Percentiles rank a stretch among this genome's conserved stretches.
These are phyloP conservation scores for Xestia c-nigrum DNA, from an alignment of 2,888 invertebrate genomes.

Conservation along the genomic window DNA sequence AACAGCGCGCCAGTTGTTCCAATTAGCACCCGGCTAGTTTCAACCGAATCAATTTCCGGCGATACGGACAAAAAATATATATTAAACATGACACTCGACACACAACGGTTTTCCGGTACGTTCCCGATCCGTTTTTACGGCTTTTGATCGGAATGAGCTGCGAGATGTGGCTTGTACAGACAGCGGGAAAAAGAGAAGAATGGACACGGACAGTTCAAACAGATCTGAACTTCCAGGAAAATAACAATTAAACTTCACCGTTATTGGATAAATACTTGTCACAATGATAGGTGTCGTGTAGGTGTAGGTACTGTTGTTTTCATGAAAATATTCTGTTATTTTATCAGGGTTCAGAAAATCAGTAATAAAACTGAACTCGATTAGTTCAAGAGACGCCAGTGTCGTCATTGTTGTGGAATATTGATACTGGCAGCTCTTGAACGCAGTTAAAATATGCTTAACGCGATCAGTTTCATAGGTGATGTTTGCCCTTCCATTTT, in stretches of 20 bases:
- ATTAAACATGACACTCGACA: constrained; percentile 61
- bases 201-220: background rate
- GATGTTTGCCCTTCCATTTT: background rate
- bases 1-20: constrained; percentile 62
- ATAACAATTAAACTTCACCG: background rate
- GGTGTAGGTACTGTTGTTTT: too few species aligned
- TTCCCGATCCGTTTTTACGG: constrained; percentile 47
- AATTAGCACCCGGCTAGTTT: constrained; percentile 66
- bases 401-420: background rate
- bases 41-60: constrained; percentile 72
- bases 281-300: background rate
- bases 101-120: constrained; percentile 49
- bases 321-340: background rate
- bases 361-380: background rate
- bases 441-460: background rate
- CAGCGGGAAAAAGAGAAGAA: background rate
- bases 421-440: background rate
- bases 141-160: constrained; percentile 28
- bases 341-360: background rate
- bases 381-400: background rate
- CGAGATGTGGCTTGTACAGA: constrained; percentile 30
- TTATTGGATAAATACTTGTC: background rate
- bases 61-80: constrained; percentile 58
- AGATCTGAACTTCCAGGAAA: background rate
- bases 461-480: background rate